Base-by-base conservation (phyloP, 2,888 invertebrate genomes). In the Amphipyra tragopoginis region DNA sequence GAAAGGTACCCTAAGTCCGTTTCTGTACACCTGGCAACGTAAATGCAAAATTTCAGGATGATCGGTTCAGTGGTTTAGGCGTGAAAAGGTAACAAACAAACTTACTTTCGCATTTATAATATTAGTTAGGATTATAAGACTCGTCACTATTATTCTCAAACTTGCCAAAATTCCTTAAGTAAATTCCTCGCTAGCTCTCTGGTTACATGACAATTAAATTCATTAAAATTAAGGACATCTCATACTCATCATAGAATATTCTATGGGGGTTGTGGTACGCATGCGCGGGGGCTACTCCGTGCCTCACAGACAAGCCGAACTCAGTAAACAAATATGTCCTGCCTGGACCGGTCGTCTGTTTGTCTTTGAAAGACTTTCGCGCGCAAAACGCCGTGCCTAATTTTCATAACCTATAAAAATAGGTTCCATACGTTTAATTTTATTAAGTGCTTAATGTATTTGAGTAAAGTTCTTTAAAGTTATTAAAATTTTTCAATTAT, bases 221-320 rank as follows among this genome's bases (percentile, higher is more conserved):
- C 82, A 85, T 81, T 84, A 78, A 79, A 72, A 73, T 78, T 76
- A 51, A 70, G 68, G 70, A 62, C 74, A 76, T 81, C 76, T 81
- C 75, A 72, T 66, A 70, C 76, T 81, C 75, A 72, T 66, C 71
- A 82, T 81, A 79, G 79, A 85, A 85, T 83, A 82, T 85, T 82
- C 71, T 79, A 81, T 80, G 82, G 77, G 72, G 65, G 40, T 57
- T 54, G 49, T 53, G 48, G 21, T 50, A 77, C 86, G 86, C 86
- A 85, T 86, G 86, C 86, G 86, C 79, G 45, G 40, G n/a, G 10
- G 21, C 9, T 48, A 59, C 69, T 59, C 58, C 29, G 51, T 38
- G 33, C 40, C 42, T 40, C 66, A 54, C 71, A 54, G 52, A 60
- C 49, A 56, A 48, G 26, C 21, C 10, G 48, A 21, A 56, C 55